Base-by-base conservation (phyloP, 2,888 invertebrate genomes). In the Phortica magna region DNA sequence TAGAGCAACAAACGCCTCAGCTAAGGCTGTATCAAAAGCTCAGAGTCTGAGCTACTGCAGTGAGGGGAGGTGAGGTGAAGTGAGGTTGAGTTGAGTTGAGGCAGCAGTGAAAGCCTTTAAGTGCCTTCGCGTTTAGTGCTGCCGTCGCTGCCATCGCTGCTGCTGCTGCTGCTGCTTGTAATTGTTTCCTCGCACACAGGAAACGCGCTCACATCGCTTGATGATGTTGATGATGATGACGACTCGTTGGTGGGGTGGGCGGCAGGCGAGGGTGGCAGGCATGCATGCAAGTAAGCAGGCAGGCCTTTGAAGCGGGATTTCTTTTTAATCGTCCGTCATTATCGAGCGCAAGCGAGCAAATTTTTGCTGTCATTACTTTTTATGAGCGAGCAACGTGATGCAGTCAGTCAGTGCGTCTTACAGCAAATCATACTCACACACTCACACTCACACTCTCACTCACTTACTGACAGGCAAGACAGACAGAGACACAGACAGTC, bases 301-400 rank as follows among this genome's bases (percentile, higher is more conserved):
- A 80, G 78, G 77, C 78, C 78, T 78, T 79, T 82, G 78, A 78
- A 78, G 79, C 75, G 76, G 78, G 31, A 73, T 74, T 77, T 81
- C n/a, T 65, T 83, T 81, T 78, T 79, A 79, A 64, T 74, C 71
- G 79, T 81, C 73, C 79, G 79, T 87, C 89, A 89, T 88, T 89
- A 89, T 88, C 84, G 84, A 77, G 85, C 80, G 76, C 70, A 78
- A 77, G 76, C 79, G 76, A 77, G 83, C 76, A 78, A 82, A 87
- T 81, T 88, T 84, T 82, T 80, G 80, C 85, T 85, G 87, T 88
- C 88, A 87, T 85, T 88, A 85, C 85, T 84, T 88, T 86, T 85
- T 85, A 85, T 88, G 85, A 78, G 75, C 79, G 85, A 82, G 76
- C 85, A 83, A 82, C 87, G 88, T 85, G 87, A 86, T 85, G 85